Evolutionary conservation across 2,113 vertebrate genomes (phyloP).

Genomic region (Labrus mixtus): DNA sequence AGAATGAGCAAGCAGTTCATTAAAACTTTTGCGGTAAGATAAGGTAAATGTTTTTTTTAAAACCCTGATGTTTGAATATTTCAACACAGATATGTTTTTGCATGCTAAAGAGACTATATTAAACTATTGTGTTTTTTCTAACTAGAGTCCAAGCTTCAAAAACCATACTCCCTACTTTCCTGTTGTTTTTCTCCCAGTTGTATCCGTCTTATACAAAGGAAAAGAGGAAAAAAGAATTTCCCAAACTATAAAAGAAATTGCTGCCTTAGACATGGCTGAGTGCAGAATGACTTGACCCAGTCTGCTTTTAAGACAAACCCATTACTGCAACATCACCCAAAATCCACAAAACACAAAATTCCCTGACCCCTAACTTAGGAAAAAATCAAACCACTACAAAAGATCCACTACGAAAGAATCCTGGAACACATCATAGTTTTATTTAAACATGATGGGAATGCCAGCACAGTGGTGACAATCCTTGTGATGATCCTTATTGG

Average conservation of each 20-base stretch:
- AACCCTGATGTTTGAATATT: not conserved
- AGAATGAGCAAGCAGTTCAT: conserved; percentile 1
- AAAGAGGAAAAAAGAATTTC: not conserved
- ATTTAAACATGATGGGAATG: too few relatives aligned
- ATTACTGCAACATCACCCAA: not conserved
- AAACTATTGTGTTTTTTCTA: not conserved
- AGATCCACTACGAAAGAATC: too few relatives aligned
- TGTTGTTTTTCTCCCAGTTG: not conserved
- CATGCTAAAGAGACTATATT: not conserved
- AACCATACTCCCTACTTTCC: too few relatives aligned
- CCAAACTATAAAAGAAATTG: too few relatives aligned
- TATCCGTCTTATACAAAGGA: not conserved
- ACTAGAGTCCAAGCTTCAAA: too few relatives aligned
- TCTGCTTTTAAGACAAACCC: not conserved
- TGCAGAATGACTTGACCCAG: not conserved
- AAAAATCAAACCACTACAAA: too few relatives aligned
- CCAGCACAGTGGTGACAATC: too few relatives aligned
- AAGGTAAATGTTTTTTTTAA: not conserved
- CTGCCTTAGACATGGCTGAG: not conserved
- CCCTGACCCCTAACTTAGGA: not conserved
- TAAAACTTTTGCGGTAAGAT: conserved; percentile 26
- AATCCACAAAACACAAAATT: not conserved
- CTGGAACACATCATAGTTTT: too few relatives aligned
- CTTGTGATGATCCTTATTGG: too few relatives aligned
- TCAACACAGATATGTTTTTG: not conserved